These are phyloP conservation scores for Podabrus alpinus DNA, from an alignment of 2,888 invertebrate species.

Conservation along the genomic window DNA sequence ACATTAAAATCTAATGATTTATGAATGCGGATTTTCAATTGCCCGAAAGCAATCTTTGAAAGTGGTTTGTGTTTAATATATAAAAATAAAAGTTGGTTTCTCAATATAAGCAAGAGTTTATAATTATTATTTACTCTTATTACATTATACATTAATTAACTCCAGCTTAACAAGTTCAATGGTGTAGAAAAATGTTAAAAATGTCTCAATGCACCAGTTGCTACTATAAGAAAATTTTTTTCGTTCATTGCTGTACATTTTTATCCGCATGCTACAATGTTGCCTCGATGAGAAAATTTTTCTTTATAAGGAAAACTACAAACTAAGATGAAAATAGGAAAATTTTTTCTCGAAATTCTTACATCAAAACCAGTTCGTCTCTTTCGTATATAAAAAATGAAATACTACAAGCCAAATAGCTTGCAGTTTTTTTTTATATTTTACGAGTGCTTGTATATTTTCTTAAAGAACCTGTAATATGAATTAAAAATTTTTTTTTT, in stretches of 20 bases:
- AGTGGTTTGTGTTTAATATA: background rate
- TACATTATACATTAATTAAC: background rate
- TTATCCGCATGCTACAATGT: background rate
- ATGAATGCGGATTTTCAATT: slow-evolving; percentile 24
- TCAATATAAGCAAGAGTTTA: background rate
- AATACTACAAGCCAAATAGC: slow-evolving; percentile 10
- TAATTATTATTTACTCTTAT: background rate
- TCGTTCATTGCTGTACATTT: background rate
- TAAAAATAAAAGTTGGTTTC: background rate
- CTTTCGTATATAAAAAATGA: background rate
- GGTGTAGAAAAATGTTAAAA: background rate
- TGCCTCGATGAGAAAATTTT: background rate
- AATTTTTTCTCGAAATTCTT: background rate
- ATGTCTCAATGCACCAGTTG: background rate
- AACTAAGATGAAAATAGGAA: background rate
- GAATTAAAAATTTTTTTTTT: slow-evolving; percentile 4
- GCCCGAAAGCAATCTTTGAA: slow-evolving; percentile 14
- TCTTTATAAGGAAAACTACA: background rate
- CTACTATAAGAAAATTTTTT: background rate
- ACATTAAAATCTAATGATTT: slow-evolving; percentile 8
- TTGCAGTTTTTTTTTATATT: slow-evolving; percentile 6
- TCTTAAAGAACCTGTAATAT: slow-evolving; percentile 4
- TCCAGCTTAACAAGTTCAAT: background rate
- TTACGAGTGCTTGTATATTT: slow-evolving; percentile 8
- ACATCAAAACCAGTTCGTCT: background rate